Base-by-base conservation (phyloP, 2,888 invertebrate genomes). In the Hartigia nigra region DNA sequence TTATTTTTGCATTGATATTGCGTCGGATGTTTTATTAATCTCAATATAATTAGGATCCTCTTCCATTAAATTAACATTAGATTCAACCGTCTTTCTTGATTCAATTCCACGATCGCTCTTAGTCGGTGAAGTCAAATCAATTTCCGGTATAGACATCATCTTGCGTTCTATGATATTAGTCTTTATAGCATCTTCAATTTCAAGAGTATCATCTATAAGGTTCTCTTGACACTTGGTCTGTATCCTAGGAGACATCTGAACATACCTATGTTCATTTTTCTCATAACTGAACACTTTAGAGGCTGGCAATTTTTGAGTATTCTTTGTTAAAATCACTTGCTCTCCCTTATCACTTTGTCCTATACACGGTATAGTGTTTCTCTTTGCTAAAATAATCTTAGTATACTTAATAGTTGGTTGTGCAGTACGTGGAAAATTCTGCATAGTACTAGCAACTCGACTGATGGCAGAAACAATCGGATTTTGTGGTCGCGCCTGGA, bases 371-470 rank as follows among this genome's bases (percentile, higher is more conserved):
- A 79, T n/a, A 36, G 85, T 81, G 80, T 85, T 89, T 80, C 92
- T 91, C 81, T 92, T 92, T 12, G 93, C 93, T 80, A 93, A 86
- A 81, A 93, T 92, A 79, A 93, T 93, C 83, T 93, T 93, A 1
- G 93, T 92, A 77, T 92, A 93, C 82, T 93, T 93, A 9, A 91
- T 82, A 12, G 86, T 85, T 4, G 89, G 82, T 76, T 88, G 88
- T 75, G 81, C 84, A 3, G 81, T 11, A 9, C 87, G 84, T 9
- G 81, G 12, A 1, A 82, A 35, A 37, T 76, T 83, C 72, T 87
- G 87, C 74, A 86, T 79, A 0, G 84, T 82, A 37, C 81, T 76
- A 75, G 12, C 70, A 36, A 72, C 74, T 11, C 84, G 84, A 55
- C 70, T 87, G 14, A 74, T 23, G 11, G 32, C 84, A 11, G 87